Conservation (phyloP, 2,113 vertebrate genomes). For the Eidolon helvum region DNA sequence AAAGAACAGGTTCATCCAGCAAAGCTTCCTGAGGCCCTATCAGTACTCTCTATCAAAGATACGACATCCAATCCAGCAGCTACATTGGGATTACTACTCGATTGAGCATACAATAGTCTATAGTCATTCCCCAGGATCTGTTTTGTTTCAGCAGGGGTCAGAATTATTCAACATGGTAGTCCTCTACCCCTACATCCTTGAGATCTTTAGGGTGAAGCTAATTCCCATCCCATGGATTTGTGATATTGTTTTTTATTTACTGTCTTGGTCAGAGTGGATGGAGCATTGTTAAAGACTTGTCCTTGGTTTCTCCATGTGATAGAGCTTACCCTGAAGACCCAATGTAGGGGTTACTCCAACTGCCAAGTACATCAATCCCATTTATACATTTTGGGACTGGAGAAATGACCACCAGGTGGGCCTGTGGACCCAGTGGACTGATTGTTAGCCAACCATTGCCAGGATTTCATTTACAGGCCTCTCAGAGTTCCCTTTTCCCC, state of each 20-base stretch:
- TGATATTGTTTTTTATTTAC: neutral
- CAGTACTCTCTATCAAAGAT: neutral
- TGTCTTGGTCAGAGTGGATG: neutral
- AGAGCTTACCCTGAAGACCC: neutral
- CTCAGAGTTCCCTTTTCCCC: neutral
- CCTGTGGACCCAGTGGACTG: neutral
- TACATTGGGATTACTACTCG: neutral
- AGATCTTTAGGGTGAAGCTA: neutral
- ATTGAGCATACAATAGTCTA: neutral
- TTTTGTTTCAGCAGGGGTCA: neutral
- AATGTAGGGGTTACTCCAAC: neutral
- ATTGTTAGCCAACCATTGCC: neutral
- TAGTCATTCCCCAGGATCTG: neutral
- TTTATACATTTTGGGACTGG: neutral
- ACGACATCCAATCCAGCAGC: neutral
- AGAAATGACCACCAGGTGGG: neutral
- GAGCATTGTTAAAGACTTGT: neutral
- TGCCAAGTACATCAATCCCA: neutral
- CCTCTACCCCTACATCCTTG: neutral
- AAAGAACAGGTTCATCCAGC: neutral
- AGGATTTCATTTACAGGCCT: neutral
- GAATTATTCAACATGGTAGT: neutral
- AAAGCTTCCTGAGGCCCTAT: neutral
- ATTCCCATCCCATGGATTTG: neutral
- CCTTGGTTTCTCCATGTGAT: neutral